Percentiles rank a stretch among this genome's conserved stretches.
phyloP scores from a whole-genome alignment of 37 sponge, comb jelly and placozoan genomes.

The Axinella damicornis region DNA sequence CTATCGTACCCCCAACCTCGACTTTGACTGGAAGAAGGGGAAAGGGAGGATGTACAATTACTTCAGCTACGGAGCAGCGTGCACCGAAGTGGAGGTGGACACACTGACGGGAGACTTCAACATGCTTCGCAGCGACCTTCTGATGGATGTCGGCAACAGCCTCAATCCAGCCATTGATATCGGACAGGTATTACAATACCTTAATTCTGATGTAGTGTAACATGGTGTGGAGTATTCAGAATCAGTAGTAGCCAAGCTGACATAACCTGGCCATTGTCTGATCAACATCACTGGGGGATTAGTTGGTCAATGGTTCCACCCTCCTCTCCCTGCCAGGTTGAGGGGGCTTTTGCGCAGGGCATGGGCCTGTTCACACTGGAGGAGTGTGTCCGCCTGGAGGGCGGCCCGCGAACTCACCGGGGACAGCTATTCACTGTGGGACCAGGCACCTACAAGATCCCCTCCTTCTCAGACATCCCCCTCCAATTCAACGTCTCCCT shows the following conservation, averaged over 20 bases:
- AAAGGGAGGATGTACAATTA: slow-evolving; percentile 65
- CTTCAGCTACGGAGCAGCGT: slow-evolving; percentile 78
- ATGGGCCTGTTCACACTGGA: slow-evolving; percentile 76
- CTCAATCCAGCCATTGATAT: slow-evolving; percentile 92
- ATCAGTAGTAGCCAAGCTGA: no score
- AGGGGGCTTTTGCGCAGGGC: slow-evolving; percentile 90
- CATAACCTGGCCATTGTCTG: no score
- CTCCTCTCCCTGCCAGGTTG: slow-evolving; percentile 23
- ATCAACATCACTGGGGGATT: no score
- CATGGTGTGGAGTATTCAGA: no score
- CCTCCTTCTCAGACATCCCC: slow-evolving; percentile 75
- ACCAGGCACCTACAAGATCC: slow-evolving; percentile 90
- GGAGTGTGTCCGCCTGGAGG: slow-evolving; percentile 76
- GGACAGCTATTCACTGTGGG: slow-evolving; percentile 74
- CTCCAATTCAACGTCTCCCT: slow-evolving; percentile 79
- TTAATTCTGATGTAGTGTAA: no score
- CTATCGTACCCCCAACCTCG: slow-evolving; percentile 38
- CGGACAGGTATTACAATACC: slow-evolving; percentile 88
- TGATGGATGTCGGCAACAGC: slow-evolving; percentile 89
- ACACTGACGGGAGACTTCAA: slow-evolving; percentile 76
- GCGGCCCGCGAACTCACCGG: slow-evolving; percentile 18
- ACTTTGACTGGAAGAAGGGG: slow-evolving; percentile 68
- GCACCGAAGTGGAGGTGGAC: slow-evolving; percentile 86
- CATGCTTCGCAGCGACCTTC: slow-evolving; percentile 67
- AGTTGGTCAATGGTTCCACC: not conserved